A percentile compares a stretch with the other conserved stretches of the same genome.
Evolutionary conservation across 2,797 vertebrate genomes (phyloP).

Genomic region (Mus spretus): DNA sequence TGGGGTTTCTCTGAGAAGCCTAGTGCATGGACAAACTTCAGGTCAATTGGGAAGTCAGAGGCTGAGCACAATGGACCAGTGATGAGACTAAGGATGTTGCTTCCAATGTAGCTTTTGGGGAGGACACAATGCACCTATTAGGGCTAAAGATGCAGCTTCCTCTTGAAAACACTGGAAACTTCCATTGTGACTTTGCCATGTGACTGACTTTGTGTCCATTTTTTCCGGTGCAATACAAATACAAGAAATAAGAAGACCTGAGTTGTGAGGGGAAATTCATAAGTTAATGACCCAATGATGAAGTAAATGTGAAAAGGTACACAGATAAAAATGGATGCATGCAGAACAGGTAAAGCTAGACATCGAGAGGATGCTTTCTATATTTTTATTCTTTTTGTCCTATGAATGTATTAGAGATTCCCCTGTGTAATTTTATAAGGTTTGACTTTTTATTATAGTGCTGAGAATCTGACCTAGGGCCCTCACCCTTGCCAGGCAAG

Average conservation of each 20-base stretch:
- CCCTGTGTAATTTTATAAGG: background rate
- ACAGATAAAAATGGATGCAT: background rate
- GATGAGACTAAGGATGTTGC: background rate
- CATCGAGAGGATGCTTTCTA: background rate
- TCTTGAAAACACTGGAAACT: background rate
- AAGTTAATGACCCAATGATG: background rate
- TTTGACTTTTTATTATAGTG: background rate
- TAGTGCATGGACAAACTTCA: background rate
- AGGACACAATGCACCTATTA: background rate
- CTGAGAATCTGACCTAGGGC: background rate
- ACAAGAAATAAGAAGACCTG: constrained; percentile 8
- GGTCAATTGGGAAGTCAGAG: background rate
- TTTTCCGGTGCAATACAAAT: background rate
- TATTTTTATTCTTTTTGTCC: background rate
- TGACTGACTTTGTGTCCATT: background rate
- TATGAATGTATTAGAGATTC: background rate
- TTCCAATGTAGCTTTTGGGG: background rate
- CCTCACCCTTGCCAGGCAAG: background rate
- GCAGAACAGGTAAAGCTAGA: background rate
- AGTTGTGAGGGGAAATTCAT: background rate
- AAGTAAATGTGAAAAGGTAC: background rate
- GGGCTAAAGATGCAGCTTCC: background rate
- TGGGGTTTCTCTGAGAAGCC: background rate
- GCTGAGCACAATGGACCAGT: background rate
- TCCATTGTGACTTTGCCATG: background rate